Conservation (phyloP, 2,888 invertebrate species). For the Empis livida region DNA sequence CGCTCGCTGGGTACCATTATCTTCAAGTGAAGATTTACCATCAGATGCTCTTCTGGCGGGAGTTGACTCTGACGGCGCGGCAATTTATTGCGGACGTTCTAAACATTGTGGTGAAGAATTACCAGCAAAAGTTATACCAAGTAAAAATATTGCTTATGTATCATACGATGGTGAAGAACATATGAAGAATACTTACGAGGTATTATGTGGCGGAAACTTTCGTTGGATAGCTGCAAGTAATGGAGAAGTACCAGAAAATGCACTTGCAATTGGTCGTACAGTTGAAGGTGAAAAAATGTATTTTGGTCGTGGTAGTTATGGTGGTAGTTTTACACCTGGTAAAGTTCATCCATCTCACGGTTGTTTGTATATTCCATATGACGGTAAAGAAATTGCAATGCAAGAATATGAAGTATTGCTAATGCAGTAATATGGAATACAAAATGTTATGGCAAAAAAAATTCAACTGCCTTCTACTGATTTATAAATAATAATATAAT, state of each 20-base stretch:
- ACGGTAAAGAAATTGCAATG: slow-evolving; percentile 50
- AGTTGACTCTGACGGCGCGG: slow-evolving; percentile 21
- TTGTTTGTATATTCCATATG: slow-evolving; percentile 51
- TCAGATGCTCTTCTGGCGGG: slow-evolving; percentile 21
- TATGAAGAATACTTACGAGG: slow-evolving; percentile 36
- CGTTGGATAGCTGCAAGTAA: slow-evolving; percentile 17
- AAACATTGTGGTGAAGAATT: slow-evolving; percentile 32
- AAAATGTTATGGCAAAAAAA: no score
- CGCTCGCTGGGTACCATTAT: slow-evolving; percentile 24
- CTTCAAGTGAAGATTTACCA: slow-evolving; percentile 19
- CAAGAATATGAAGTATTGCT: slow-evolving; percentile 56
- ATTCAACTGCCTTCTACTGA: no score
- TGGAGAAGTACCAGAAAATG: slow-evolving; percentile 18
- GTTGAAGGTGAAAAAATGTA: slow-evolving; percentile 39
- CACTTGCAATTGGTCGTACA: slow-evolving; percentile 31
- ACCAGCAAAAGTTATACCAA: slow-evolving; percentile 46
- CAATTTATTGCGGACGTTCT: slow-evolving; percentile 23
- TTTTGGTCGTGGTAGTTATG: slow-evolving; percentile 39
- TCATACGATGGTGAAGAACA: slow-evolving; percentile 40
- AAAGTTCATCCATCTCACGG: slow-evolving; percentile 52
- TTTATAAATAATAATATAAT: no score
- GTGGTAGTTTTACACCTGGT: slow-evolving; percentile 28
- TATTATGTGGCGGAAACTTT: slow-evolving; percentile 27
- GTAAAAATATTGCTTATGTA: slow-evolving; percentile 40
- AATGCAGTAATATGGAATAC: slow-evolving; percentile 27